Evolutionary conservation across 2,797 vertebrate species (phyloP).

Genomic region (Lacerta viridis): DNA sequence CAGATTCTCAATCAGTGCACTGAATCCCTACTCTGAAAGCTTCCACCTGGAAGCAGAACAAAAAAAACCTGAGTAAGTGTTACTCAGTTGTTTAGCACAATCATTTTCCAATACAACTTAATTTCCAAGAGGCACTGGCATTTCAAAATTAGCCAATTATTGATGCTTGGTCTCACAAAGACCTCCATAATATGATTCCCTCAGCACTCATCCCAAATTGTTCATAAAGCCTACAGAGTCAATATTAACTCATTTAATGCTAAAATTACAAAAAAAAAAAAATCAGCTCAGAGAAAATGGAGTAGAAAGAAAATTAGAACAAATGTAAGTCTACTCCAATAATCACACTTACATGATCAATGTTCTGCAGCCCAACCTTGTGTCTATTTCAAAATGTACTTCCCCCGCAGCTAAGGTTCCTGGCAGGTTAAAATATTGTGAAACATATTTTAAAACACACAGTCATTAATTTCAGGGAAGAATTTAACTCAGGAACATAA

Average conservation of each 20-base stretch:
- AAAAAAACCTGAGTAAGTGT: conserved; percentile 8
- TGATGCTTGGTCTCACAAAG: neutral
- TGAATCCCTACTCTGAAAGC: neutral
- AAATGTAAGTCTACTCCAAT: conserved; percentile 2
- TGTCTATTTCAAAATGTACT: neutral
- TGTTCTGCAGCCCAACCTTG: neutral
- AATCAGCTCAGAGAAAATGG: neutral
- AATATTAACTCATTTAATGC: conserved; percentile 1
- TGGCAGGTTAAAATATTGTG: neutral
- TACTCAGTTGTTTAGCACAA: conserved; percentile 9
- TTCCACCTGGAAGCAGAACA: neutral
- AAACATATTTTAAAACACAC: neutral
- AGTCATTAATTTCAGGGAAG: neutral
- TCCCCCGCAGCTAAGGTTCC: neutral
- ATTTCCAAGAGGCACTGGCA: neutral
- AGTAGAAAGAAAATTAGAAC: conserved; percentile 32
- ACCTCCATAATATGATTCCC: conserved; percentile 29
- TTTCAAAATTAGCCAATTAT: conserved; percentile 8
- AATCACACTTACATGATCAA: neutral
- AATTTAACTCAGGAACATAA: neutral
- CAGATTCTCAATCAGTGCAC: neutral
- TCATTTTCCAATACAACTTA: conserved; percentile 46
- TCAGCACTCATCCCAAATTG: conserved; percentile 2
- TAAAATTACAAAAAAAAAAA: conserved; percentile 23
- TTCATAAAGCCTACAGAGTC: conserved; percentile 30